These are phyloP conservation scores for Choloepus didactylus DNA, from an alignment of 2,797 vertebrate genomes.

Conservation along the genomic window DNA sequence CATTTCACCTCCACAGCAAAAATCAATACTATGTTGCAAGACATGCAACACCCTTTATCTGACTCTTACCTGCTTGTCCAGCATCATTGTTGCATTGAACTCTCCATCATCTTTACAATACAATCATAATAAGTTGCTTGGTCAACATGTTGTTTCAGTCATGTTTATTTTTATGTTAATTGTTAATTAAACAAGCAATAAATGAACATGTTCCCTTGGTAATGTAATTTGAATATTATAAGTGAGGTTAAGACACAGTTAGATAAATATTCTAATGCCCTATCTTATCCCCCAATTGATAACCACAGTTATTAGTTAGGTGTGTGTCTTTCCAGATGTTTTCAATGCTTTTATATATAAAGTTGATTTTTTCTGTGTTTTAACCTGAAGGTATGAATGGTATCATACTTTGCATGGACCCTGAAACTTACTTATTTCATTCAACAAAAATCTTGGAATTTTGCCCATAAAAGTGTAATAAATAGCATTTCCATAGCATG, in stretches of 20 bases:
- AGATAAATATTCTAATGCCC: neutral
- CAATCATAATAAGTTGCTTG: neutral
- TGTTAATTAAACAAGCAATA: conserved; percentile 47
- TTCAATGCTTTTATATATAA: neutral
- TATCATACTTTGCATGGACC: neutral
- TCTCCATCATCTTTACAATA: neutral
- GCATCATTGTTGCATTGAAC: conserved; percentile 4
- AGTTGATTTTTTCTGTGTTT: neutral
- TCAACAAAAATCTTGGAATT: neutral
- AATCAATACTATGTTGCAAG: neutral
- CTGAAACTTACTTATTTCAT: neutral
- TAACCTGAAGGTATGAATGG: neutral
- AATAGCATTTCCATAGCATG: neutral
- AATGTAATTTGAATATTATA: conserved; percentile 52
- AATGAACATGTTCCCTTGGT: neutral
- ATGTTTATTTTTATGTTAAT: neutral
- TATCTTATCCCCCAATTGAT: neutral
- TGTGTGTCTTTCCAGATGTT: neutral
- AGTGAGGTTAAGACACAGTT: neutral
- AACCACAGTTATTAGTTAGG: neutral
- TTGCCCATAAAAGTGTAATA: neutral
- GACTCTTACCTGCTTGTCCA: neutral
- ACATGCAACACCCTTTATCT: neutral
- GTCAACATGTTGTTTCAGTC: neutral
- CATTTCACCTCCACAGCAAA: conserved; percentile 16